Percentiles rank a stretch among this genome's conserved stretches.
phyloP scores from a whole-genome alignment of 2,113 vertebrate genomes.

The Tapirus terrestris region DNA sequence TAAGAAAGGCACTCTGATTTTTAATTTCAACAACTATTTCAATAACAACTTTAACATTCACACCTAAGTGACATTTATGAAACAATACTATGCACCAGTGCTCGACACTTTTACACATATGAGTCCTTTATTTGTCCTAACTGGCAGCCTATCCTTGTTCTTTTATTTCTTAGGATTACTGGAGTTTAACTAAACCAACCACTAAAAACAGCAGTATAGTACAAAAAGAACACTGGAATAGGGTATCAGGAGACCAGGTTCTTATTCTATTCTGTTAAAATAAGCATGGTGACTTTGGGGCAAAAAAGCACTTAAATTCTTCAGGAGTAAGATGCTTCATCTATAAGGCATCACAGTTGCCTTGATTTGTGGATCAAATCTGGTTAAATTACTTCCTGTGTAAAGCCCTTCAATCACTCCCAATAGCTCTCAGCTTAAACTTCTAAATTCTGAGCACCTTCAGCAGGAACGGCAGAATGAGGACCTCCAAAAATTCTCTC shows the following conservation, averaged over 20 bases:
- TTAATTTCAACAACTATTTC: not conserved
- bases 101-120: not conserved
- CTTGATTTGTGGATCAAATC: not conserved
- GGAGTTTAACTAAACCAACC: not conserved
- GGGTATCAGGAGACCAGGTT: not conserved
- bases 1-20: not conserved
- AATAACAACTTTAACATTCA: slow-evolving; percentile 12
- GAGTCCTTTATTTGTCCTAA: not conserved
- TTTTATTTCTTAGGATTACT: not conserved
- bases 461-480: not conserved
- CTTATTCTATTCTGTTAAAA: not conserved
- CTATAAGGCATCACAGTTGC: not conserved
- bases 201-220: not conserved
- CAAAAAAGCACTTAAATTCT: not conserved
- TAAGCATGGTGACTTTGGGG: not conserved
- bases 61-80: not conserved
- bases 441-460: not conserved
- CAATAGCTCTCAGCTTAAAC: not conserved
- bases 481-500: not conserved
- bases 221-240: not conserved
- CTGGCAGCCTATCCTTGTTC: not conserved
- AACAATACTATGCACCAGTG: not conserved
- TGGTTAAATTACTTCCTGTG: not conserved
- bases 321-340: not conserved
- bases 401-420: not conserved